These are phyloP conservation scores for Philhelius pedissequus DNA, from an alignment of 2,888 invertebrate genomes.

Conservation along the genomic window DNA sequence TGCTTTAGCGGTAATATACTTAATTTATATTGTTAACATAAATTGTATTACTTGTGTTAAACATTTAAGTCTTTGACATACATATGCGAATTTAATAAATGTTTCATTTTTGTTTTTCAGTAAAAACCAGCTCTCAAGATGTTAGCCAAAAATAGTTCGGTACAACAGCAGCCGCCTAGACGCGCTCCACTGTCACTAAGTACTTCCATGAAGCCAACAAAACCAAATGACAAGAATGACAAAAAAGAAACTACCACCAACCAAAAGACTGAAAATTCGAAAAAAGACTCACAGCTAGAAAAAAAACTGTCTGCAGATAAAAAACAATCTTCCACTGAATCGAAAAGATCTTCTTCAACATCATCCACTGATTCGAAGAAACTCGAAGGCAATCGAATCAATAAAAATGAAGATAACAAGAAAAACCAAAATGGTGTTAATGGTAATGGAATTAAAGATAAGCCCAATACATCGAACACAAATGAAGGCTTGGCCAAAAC, in stretches of 20 bases:
- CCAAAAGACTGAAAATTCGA: slow-evolving; percentile 67
- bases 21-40: too few relatives aligned
- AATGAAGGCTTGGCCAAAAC: slow-evolving; percentile 19
- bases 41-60: too few relatives aligned
- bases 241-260: slow-evolving; percentile 64
- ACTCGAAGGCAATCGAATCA: background rate
- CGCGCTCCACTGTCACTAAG: slow-evolving; percentile 71
- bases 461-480: slow-evolving; percentile 56
- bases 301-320: slow-evolving; percentile 57
- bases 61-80: too few relatives aligned
- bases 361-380: slow-evolving; percentile 30
- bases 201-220: slow-evolving; percentile 61
- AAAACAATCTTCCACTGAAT: slow-evolving; percentile 25
- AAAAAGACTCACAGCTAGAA: slow-evolving; percentile 61
- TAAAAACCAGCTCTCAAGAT: slow-evolving; percentile 66
- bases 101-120: background rate
- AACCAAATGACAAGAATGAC: slow-evolving; percentile 49
- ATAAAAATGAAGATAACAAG: slow-evolving; percentile 70
- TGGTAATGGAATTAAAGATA: slow-evolving; percentile 51
- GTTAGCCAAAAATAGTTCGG: slow-evolving; percentile 73
- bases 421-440: slow-evolving; percentile 73
- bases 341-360: slow-evolving; percentile 15
- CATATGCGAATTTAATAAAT: background rate
- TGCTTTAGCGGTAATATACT: too few relatives aligned
- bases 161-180: slow-evolving; percentile 73